phyloP scores from a whole-genome alignment of 2,113 vertebrate species.

The Opisthocomus hoazin region DNA sequence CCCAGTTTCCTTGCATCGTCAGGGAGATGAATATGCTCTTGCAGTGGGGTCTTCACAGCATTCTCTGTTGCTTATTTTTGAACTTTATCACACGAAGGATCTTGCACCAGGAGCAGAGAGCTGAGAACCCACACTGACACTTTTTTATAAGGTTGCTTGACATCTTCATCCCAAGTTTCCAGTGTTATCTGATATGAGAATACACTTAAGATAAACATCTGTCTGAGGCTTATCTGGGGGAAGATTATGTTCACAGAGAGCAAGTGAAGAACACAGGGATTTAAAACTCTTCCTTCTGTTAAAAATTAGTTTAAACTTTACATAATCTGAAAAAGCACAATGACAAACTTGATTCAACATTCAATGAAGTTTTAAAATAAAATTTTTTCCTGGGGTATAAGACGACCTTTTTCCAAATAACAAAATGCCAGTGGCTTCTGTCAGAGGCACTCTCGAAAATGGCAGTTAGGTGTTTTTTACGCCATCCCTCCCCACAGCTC shows the following conservation, averaged over 20 bases:
- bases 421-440: conserved; percentile 26
- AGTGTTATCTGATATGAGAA: not conserved
- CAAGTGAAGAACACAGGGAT: not conserved
- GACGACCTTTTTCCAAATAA: conserved; percentile 43
- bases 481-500: not conserved
- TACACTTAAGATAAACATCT: conserved; percentile 2
- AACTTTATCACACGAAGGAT: not conserved
- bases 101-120: not conserved
- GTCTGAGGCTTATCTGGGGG: not conserved
- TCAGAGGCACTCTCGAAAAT: conserved; percentile 19
- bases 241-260: not conserved
- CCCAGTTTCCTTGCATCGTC: not conserved
- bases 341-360: conserved; percentile 38
- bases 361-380: not conserved
- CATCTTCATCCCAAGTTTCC: not conserved
- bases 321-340: conserved; percentile 32
- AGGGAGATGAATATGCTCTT: not conserved
- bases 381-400: conserved; percentile 29
- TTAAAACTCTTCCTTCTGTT: conserved; percentile 37
- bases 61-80: not conserved
- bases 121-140: not conserved
- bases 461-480: conserved; percentile 6
- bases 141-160: not conserved
- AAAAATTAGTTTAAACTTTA: conserved; percentile 32
- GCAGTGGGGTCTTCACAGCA: not conserved